Evolutionary conservation across 2,888 invertebrate genomes (phyloP).

Genomic region (Lucinisca nassula): DNA sequence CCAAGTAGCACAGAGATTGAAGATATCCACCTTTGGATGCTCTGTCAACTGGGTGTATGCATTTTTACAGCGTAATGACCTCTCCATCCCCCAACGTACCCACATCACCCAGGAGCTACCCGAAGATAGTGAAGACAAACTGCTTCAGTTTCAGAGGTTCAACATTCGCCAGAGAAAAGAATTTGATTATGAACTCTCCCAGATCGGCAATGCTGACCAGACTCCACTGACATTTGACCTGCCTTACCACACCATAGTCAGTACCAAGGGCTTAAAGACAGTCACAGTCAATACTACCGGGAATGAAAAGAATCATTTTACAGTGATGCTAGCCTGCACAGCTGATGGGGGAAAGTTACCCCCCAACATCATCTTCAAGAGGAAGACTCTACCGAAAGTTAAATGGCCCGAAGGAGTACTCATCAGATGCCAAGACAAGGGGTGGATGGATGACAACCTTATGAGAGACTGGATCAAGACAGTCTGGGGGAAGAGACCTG

Average conservation of each 20-base stretch:
- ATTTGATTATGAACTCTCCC: background rate
- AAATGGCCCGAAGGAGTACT: constrained; percentile 15
- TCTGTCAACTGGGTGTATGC: constrained; percentile 18
- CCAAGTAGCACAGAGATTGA: background rate
- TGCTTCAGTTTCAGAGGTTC: background rate
- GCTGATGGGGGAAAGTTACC: constrained; percentile 47
- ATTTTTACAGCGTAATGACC: constrained; percentile 9
- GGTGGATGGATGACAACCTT: constrained; percentile 43
- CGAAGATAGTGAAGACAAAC: constrained; percentile 35
- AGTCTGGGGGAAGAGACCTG: constrained; percentile 45
- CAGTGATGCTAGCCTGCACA: constrained; percentile 35
- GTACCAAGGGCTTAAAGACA: background rate
- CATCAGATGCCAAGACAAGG: constrained; percentile 27
- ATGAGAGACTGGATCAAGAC: constrained; percentile 36
- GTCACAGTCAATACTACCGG: constrained; percentile 39
- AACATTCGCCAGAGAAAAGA: background rate
- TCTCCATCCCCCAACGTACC: constrained; percentile 38
- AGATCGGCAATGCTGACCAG: constrained; percentile 55
- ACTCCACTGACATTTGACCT: constrained; percentile 49
- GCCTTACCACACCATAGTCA: constrained; percentile 29
- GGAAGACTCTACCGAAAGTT: constrained; percentile 28
- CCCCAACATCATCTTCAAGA: constrained; percentile 38
- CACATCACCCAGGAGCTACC: constrained; percentile 46
- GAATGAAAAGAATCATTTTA: constrained; percentile 41
- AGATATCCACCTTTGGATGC: constrained; percentile 3